Conservation (phyloP, 2,888 invertebrate genomes). For the Cosmia pyralina region DNA sequence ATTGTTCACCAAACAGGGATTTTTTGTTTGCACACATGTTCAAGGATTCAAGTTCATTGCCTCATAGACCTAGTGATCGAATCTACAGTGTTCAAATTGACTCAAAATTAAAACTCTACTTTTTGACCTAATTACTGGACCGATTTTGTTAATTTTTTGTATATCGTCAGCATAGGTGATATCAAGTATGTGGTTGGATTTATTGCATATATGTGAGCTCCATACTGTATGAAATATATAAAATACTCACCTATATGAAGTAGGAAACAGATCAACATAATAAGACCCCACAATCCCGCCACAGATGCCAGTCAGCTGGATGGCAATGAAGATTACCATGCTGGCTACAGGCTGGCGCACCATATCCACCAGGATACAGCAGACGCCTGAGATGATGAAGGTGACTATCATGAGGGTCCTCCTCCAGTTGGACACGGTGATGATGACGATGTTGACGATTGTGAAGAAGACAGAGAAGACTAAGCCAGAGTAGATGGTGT, state of each 20-base stretch:
- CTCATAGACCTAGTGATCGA: too few species aligned
- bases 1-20: too few species aligned
- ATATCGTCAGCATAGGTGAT: too few species aligned
- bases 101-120: too few species aligned
- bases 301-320: conserved; percentile 62
- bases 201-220: too few species aligned
- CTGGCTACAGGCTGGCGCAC: conserved; percentile 57
- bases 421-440: conserved; percentile 85
- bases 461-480: conserved; percentile 89
- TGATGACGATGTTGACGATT: conserved; percentile 82
- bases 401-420: conserved; percentile 79
- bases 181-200: too few species aligned
- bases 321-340: conserved; percentile 61
- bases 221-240: too few species aligned
- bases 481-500: conserved; percentile 89
- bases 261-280: conserved; percentile 69
- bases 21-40: too few species aligned
- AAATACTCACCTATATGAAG: conserved; percentile 63
- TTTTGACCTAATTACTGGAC: too few species aligned
- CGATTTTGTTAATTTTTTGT: too few species aligned
- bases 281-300: conserved; percentile 66
- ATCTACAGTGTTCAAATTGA: too few species aligned
- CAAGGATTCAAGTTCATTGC: too few species aligned
- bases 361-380: conserved; percentile 85
- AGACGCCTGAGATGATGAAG: conserved; percentile 83